Evolutionary conservation across 2,113 vertebrate species (phyloP), one percentile per base, ranked within the genome.

Genomic region (Tragelaphus scriptus): DNA sequence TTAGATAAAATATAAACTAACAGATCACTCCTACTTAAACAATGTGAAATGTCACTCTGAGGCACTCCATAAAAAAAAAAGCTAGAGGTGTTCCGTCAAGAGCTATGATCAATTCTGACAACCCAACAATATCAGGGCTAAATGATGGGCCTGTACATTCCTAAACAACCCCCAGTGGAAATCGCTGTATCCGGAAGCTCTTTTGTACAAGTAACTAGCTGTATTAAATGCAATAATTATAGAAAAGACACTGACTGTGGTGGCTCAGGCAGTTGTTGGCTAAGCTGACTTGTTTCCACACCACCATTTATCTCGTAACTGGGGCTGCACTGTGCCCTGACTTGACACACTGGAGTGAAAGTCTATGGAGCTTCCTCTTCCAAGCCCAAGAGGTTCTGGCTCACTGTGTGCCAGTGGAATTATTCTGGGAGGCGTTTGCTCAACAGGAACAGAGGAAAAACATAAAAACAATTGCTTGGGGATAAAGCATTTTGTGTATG

Each of bases 1-100:
- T 99, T 98, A 99, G 99, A 99, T 99, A 99, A 99, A 99, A 99
- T 99, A 99, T 99, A 99, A 99, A 99, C 98, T 98, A 99, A 98
- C 98, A 99, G 98, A 99, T 99, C 99, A 99, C 98, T 99, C 98
- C 99, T 98, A 97, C 98, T 99, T 99, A 99, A 99, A 99, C 99
- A 99, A 99, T 99, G 98, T 97, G 98, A 99, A 98, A 98, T 99
- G 99, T 99, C 99, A 99, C 96, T 99, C 97, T 97, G 98, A 99
- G 98, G 96, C 95, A 98, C 98, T 99, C 98, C 98, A 98, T 98
- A 98, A 99, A 98, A 96, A 97, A 98, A 96, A 96, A 98, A 99
- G 77, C 99, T 98, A 98, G 98, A 99, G 98, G 99, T 99, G 98
- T 99, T 99, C 98, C 96, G 80, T 99, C 98, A 99, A 99, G 98